Evolutionary conservation across 2,797 vertebrate species (phyloP), one percentile per base, ranked within the genome.

Genomic region (Garrulus glandarius): DNA sequence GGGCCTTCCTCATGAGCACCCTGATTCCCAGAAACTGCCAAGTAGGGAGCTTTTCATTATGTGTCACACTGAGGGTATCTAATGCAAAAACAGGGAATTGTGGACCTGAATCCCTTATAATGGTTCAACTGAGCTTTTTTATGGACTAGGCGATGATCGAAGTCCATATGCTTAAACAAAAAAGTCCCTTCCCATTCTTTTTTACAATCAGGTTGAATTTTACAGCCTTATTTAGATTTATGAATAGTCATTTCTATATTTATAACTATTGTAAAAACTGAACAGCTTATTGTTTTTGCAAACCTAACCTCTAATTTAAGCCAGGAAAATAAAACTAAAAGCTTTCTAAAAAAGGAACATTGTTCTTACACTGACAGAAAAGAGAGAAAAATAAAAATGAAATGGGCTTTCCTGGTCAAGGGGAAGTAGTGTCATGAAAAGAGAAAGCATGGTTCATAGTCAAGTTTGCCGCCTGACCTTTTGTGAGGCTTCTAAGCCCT

Each of bases 141-240:
- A 47, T 49, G n/a, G 46, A 67, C 39, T 21, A 87, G 12, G 9
- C 29, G 27, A 76, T 60, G 41, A 90, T 70, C 2, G 0, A 92
- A 91, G 67, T 59, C 63, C 76, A 68, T 63, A 41, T 86, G 68
- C 76, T 92, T 82, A 84, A 91, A 70, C 23, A 69, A 92, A 85
- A 85, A 82, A 79, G 69, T 63, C 53, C 67, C 18, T 94, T 85
- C 67, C 67, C 52, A 32, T 82, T 87, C 60, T 91, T 92, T 91
- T 84, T 95, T 84, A 95, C 60, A 83, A 41, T 90, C 93, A 89
- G 82, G 72, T 82, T 97, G 76, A 50, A 65, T 89, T 95, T 97
- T 92, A 96, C 44, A 77, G 61, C 59, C 77, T 90, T 95, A 90
- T 95, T 96, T 95, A 96, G 84, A 96, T 96, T 96, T 96, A 96